A percentile compares a stretch with the other conserved stretches of the same genome.
Conservation (phyloP, 2,113 vertebrate species). For the Phycodurus eques region DNA sequence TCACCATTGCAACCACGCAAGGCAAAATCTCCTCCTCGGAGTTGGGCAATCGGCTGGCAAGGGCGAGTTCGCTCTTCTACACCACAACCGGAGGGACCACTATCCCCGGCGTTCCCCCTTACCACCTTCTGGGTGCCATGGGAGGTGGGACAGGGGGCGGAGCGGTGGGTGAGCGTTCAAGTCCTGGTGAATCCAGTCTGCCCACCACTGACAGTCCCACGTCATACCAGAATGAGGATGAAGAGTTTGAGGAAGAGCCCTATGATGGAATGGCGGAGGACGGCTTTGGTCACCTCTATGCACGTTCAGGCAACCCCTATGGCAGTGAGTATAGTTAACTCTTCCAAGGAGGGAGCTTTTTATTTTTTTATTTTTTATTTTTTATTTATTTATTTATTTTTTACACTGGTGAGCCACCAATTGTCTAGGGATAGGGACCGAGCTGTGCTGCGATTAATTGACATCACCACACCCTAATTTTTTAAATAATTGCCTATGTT, state of each 20-base stretch:
- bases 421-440: no score
- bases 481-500: no score
- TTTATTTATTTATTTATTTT: no score
- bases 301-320: conserved; percentile 83
- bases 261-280: conserved; percentile 92
- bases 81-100: conserved; percentile 54
- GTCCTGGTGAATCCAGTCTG: conserved; percentile 91
- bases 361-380: no score
- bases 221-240: conserved; percentile 96
- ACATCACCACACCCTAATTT: no score
- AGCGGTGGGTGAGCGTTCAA: conserved; percentile 78
- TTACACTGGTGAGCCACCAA: no score
- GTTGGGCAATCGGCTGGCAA: conserved; percentile 48
- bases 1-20: conserved; percentile 53
- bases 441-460: no score
- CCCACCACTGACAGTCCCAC: conserved; percentile 96
- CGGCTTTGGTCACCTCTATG: conserved; percentile 87
- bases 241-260: conserved; percentile 92
- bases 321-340: conserved; percentile 77
- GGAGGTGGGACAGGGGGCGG: conserved; percentile 72
- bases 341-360: no score
- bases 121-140: conserved; percentile 54
- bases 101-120: conserved; percentile 77
- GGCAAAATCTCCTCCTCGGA: conserved; percentile 56
- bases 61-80: conserved; percentile 63